Conservation (phyloP, 2,113 vertebrate species). For the Ictalurus punctatus region DNA sequence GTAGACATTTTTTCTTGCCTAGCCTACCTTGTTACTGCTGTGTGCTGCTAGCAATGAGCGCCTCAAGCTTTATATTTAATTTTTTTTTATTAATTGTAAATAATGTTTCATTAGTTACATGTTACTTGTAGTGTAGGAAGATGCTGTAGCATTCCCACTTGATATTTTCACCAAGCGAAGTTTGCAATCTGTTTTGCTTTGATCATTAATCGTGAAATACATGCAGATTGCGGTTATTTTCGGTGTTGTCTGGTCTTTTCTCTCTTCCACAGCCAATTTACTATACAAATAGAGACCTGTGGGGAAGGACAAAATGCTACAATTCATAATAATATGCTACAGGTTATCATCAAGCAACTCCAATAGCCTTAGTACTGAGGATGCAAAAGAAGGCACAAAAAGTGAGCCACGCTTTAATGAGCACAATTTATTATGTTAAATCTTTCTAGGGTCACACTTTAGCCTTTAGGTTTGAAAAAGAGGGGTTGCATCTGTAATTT, state of each 20-base stretch:
- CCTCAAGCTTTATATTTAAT: background rate
- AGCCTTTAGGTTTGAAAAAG: constrained; percentile 32
- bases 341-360: constrained; percentile 42
- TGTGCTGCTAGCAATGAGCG: background rate
- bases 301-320: constrained; percentile 44
- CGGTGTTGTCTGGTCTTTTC: background rate
- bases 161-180: background rate
- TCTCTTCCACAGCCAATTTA: constrained; percentile 50
- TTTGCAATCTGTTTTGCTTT: background rate
- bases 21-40: background rate
- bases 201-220: background rate
- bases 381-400: constrained; percentile 26
- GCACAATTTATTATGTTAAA: constrained; percentile 47
- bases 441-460: constrained; percentile 15
- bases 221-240: background rate
- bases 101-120: background rate
- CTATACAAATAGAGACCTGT: constrained; percentile 57
- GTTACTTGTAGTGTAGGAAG: background rate
- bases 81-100: background rate
- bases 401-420: constrained; percentile 39
- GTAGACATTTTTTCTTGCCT: background rate
- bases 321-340: constrained; percentile 44
- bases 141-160: background rate
- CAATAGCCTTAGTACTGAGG: constrained; percentile 15
- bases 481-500: constrained; percentile 18